These are phyloP conservation scores for Remorina albescens DNA, from an alignment of 2,797 vertebrate genomes.

Conservation along the genomic window DNA sequence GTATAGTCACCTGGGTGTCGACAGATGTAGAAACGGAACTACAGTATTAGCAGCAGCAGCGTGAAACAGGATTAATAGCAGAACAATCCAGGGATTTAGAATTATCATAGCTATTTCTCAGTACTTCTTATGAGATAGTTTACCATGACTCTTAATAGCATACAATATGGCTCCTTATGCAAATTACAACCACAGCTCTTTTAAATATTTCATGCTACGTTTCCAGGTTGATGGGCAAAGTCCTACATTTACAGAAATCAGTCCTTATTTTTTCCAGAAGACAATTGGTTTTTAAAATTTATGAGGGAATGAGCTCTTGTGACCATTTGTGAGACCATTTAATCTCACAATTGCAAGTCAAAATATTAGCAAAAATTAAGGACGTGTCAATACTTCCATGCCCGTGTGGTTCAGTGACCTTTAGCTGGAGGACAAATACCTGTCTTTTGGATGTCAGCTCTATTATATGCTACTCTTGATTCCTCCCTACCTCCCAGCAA, in stretches of 20 bases:
- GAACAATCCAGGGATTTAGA: constrained; percentile 60
- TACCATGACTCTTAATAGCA: constrained; percentile 40
- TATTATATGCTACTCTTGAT: constrained; percentile 67
- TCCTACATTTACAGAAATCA: not conserved
- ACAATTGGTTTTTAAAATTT: constrained; percentile 13
- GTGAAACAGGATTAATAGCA: constrained; percentile 66
- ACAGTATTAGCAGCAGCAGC: constrained; percentile 53
- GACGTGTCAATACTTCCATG: constrained; percentile 27
- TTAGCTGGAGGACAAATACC: constrained; percentile 65
- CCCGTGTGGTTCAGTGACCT: constrained; percentile 52
- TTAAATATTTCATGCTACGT: constrained; percentile 17
- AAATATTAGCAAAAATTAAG: constrained; percentile 18
- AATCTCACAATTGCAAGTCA: constrained; percentile 22
- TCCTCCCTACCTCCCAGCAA: constrained; percentile 65
- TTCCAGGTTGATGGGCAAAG: not conserved
- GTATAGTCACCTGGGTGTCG: constrained; percentile 49
- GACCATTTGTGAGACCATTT: not conserved
- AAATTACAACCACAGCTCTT: constrained; percentile 40
- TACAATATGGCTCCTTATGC: constrained; percentile 29
- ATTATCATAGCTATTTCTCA: constrained; percentile 59
- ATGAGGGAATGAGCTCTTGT: not conserved
- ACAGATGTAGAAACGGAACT: constrained; percentile 46
- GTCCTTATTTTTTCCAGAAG: not conserved
- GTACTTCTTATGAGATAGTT: constrained; percentile 46
- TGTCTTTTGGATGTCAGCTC: constrained; percentile 69